Percentiles rank a stretch among this genome's conserved stretches.
Conservation (phyloP, 2,113 vertebrate species). For the Nothocercus julius region DNA sequence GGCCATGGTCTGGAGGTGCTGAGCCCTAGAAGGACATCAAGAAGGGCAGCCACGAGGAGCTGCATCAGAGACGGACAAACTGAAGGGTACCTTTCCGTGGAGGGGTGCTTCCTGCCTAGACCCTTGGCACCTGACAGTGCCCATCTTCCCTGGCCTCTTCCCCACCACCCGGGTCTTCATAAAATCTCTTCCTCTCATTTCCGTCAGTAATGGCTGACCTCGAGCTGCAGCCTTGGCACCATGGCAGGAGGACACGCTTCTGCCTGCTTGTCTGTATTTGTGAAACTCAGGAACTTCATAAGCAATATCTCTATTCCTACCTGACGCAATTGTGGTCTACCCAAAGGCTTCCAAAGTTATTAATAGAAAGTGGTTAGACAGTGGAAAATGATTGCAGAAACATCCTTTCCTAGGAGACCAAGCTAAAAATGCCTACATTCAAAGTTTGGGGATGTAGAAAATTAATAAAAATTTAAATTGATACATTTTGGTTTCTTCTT, state of each 20-base stretch:
- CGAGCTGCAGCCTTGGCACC: accelerated
- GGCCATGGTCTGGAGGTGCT: accelerated
- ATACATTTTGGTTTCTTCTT: background rate
- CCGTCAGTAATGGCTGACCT: background rate
- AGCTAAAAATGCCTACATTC: slow-evolving; percentile 44
- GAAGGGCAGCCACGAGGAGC: background rate
- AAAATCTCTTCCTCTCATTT: background rate
- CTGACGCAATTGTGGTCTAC: background rate
- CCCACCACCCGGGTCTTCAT: accelerated
- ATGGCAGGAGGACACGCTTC: background rate
- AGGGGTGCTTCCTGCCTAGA: background rate
- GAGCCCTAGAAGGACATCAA: background rate
- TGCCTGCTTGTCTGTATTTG: accelerated
- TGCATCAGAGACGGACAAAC: background rate
- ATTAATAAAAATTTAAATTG: slow-evolving; percentile 32
- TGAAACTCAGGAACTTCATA: background rate
- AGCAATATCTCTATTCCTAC: background rate
- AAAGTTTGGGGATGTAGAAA: background rate
- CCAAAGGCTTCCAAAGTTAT: slow-evolving; percentile 4
- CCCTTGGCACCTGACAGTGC: background rate
- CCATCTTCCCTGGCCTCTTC: accelerated
- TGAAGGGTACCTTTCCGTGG: background rate
- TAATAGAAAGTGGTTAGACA: slow-evolving; percentile 43
- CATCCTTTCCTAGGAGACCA: slow-evolving; percentile 33
- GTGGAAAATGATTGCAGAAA: slow-evolving; percentile 48